phyloP scores from a whole-genome alignment of 2,888 invertebrate genomes.

The Linnaemya tessellans region DNA sequence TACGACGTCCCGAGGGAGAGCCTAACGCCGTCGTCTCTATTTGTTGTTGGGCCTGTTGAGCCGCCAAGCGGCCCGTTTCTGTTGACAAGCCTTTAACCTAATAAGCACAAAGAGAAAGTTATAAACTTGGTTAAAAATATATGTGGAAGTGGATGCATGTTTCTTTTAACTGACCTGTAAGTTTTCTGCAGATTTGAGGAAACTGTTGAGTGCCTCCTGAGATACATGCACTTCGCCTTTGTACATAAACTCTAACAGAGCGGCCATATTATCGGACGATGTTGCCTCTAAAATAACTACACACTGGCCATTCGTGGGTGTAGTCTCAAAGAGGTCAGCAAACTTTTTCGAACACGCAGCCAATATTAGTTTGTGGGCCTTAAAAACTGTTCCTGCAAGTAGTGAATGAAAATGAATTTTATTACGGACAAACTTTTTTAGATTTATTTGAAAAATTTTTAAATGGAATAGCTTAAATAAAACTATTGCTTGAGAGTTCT shows the following conservation, averaged over 20 bases:
- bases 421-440: not conserved
- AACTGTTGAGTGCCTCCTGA: slow-evolving; percentile 95
- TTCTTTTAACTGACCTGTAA: slow-evolving; percentile 87
- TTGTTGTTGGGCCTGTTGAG: slow-evolving; percentile 83
- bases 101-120: slow-evolving; percentile 48
- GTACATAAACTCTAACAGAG: slow-evolving; percentile 96
- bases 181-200: slow-evolving; percentile 95
- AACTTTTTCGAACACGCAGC: slow-evolving; percentile 97
- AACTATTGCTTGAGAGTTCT: too few species aligned
- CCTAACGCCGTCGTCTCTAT: slow-evolving; percentile 81
- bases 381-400: slow-evolving; percentile 92
- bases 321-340: slow-evolving; percentile 94
- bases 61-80: slow-evolving; percentile 86
- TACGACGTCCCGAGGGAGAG: slow-evolving; percentile 83
- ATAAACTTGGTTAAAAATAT: not conserved
- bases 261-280: slow-evolving; percentile 94
- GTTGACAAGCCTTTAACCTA: slow-evolving; percentile 91
- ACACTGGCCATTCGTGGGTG: slow-evolving; percentile 87
- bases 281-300: slow-evolving; percentile 95
- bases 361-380: slow-evolving; percentile 95
- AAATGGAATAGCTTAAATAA: too few species aligned
- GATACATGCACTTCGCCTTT: slow-evolving; percentile 97
- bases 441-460: too few species aligned
- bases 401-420: slow-evolving; percentile 21
- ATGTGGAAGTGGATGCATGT: not conserved